Base-by-base conservation (phyloP, 2,797 vertebrate species). In the Scarus forsteni region DNA sequence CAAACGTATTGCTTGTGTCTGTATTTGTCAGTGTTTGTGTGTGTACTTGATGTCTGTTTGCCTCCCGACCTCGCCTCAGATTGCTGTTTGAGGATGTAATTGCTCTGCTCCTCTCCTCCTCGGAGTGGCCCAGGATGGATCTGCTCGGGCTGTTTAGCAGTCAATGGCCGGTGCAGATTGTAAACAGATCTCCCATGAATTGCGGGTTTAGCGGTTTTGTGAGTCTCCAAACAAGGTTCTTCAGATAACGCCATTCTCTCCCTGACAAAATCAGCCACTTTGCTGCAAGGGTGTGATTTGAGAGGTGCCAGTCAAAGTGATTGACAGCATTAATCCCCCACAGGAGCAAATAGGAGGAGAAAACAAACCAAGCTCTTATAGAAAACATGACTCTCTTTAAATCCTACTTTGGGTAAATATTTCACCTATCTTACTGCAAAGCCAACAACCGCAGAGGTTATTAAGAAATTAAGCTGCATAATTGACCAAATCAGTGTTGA, bases 161-260 rank as follows among this genome's bases (percentile, higher is more conserved):
- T 94, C 93, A 93, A 93, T 89, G 92, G 93, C 92, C 91, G 78
- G 88, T 79, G 91, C 89, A 94, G 93, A 94, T 94, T 94, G 94
- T 95, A 95, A 95, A 94, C 93, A 95, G 94, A 95, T 95, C 94
- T 95, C 94, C 88, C 87, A 93, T 94, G 93, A 94, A 94, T 94
- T 94, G 92, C 89, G 85, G 92, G 89, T 95, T 95, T 94, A 94
- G 94, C 89, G 91, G 90, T 94, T 95, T 94, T 92, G 93, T 89
- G 87, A 91, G 92, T 94, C 94, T 95, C 93, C 92, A 94, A 94
- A 95, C 94, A 94, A 94, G 94, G 94, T 93, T 91, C 88, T 92
- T 61, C 89, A 82, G 94, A 94, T 95, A 95, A 95, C 90, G 72
- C 75, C 88, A 89, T 92, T 92, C 92, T 92, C 91, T 90, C 80